Conservation (phyloP, 2,888 invertebrate genomes). For the Drosophila buzzatii region DNA sequence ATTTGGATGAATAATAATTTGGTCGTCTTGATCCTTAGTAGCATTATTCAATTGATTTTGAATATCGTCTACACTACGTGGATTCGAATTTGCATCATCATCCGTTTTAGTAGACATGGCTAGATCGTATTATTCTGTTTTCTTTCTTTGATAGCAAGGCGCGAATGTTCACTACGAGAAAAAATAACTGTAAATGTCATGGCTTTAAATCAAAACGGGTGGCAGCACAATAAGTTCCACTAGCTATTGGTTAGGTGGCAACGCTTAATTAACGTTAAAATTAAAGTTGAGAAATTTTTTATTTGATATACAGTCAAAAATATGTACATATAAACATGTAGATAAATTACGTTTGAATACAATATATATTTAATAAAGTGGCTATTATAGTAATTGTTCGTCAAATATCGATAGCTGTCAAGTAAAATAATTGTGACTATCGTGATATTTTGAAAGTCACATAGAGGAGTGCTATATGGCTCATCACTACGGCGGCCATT, state of each 20-base stretch:
- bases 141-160: not conserved
- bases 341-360: not conserved
- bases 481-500: constrained; percentile 6
- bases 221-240: not conserved
- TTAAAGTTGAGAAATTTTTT: not conserved
- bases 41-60: not conserved
- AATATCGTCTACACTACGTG: not conserved
- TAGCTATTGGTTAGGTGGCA: not conserved
- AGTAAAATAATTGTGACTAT: not conserved
- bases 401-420: not conserved
- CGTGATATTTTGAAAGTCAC: not conserved
- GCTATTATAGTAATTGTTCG: not conserved
- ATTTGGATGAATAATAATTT: not conserved
- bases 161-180: not conserved
- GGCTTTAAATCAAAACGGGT: not conserved
- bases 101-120: not conserved
- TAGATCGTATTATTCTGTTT: not conserved
- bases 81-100: not conserved
- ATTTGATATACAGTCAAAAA: no score
- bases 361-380: not conserved
- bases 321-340: not conserved
- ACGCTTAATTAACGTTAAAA: not conserved
- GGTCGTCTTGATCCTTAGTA: not conserved
- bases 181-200: constrained; percentile 10
- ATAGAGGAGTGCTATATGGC: not conserved